Percentiles rank a stretch among this genome's conserved stretches.
Evolutionary conservation across 2,888 invertebrate species (phyloP).

Genomic region (Anoncus sp.): DNA sequence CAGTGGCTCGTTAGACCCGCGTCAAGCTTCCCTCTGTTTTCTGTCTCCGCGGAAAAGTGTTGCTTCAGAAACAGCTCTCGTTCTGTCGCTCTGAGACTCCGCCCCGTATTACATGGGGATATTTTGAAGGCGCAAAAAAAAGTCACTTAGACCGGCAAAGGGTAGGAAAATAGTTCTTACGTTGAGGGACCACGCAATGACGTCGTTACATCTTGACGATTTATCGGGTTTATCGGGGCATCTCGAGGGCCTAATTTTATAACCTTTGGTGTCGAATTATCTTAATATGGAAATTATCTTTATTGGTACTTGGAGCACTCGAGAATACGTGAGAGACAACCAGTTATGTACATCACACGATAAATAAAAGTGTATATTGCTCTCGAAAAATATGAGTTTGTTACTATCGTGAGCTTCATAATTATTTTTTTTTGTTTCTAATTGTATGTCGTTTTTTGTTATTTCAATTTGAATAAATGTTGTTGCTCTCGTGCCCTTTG

Average conservation of each 20-base stretch:
- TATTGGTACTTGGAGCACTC: background rate
- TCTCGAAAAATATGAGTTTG: background rate
- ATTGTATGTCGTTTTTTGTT: background rate
- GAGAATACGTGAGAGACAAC: background rate
- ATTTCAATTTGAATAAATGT: background rate
- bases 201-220: background rate
- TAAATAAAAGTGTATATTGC: background rate
- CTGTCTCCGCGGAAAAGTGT: background rate
- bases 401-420: background rate
- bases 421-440: background rate
- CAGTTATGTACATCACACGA: background rate
- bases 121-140: conserved; percentile 1
- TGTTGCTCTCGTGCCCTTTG: background rate
- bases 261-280: background rate
- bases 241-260: conserved; percentile 15
- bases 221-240: background rate
- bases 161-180: background rate
- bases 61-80: conserved; percentile 24
- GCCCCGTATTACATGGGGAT: background rate
- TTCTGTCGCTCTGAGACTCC: background rate
- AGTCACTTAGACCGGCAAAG: background rate
- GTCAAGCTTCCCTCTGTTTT: background rate
- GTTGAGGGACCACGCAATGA: background rate
- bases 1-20: conserved; percentile 29
- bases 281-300: background rate